Evolutionary conservation across 2,797 vertebrate genomes (phyloP).

Genomic region (Lophius americanus): DNA sequence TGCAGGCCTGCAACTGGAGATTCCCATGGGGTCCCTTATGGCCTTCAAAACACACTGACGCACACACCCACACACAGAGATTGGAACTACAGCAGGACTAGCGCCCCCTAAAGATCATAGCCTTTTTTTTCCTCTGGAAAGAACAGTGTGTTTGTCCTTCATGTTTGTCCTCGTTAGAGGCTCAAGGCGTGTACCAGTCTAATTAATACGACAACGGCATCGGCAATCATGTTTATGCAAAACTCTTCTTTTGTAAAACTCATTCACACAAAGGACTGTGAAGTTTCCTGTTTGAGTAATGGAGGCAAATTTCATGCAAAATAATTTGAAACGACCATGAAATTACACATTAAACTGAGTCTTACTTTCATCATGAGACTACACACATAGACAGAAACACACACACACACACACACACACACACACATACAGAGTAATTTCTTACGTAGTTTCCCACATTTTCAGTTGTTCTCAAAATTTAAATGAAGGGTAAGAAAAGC

Average conservation of each 20-base stretch:
- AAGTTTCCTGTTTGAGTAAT: background rate
- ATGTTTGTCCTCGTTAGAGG: slow-evolving; percentile 22
- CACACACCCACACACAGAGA: slow-evolving; percentile 28
- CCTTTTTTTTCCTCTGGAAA: background rate
- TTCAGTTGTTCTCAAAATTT: too few relatives aligned
- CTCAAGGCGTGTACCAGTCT: background rate
- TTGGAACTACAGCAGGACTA: slow-evolving; percentile 49
- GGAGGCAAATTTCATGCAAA: slow-evolving; percentile 19
- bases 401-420: slow-evolving; percentile 9
- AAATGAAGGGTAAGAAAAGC: too few relatives aligned
- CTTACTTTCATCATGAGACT: too few relatives aligned
- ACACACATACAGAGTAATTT: too few relatives aligned
- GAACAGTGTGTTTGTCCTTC: slow-evolving; percentile 32
- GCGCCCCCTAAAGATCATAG: slow-evolving; percentile 72
- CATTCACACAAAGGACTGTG: background rate
- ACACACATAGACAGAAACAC: too few relatives aligned
- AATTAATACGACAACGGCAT: background rate
- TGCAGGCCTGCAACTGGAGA: slow-evolving; percentile 87
- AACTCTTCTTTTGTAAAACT: background rate
- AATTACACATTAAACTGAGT: slow-evolving; percentile 13
- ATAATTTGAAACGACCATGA: background rate
- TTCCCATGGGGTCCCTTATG: slow-evolving; percentile 75
- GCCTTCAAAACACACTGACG: slow-evolving; percentile 68
- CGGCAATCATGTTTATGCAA: background rate
- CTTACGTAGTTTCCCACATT: too few relatives aligned